Conservation (phyloP, 2,888 invertebrate genomes). For the Euplexia lucipara region DNA sequence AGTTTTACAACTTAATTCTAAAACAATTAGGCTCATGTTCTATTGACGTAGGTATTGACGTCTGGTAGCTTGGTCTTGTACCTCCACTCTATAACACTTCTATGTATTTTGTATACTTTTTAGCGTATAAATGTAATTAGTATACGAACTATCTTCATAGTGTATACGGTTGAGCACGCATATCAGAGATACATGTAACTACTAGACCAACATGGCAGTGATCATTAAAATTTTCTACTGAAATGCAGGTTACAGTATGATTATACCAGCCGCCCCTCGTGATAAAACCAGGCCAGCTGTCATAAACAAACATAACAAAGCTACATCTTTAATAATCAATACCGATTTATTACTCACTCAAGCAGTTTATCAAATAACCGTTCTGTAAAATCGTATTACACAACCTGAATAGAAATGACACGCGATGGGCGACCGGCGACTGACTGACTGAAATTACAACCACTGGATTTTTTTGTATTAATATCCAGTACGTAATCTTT, state of each 20-base stretch:
- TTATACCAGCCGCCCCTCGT: not conserved
- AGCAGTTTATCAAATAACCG: conserved; percentile 53
- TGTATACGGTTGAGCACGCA: too few relatives aligned
- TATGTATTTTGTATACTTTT: too few relatives aligned
- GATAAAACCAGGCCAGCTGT: conserved; percentile 13
- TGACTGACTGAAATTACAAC: conserved; percentile 49
- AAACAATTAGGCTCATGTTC: too few relatives aligned
- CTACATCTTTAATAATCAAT: conserved; percentile 36
- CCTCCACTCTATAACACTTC: too few relatives aligned
- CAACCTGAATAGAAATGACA: conserved; percentile 81
- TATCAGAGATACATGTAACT: too few relatives aligned
- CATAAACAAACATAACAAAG: conserved; percentile 14
- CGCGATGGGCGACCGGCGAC: conserved; percentile 69
- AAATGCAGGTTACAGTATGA: conserved; percentile 3
- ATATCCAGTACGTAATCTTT: conserved; percentile 55
- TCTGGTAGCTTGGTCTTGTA: too few relatives aligned
- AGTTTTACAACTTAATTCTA: too few relatives aligned
- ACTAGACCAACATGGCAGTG: too few relatives aligned
- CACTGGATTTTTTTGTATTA: conserved; percentile 56
- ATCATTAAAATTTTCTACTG: conserved; percentile 9
- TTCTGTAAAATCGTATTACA: conserved; percentile 69
- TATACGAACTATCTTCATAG: too few relatives aligned
- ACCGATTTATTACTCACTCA: conserved; percentile 37
- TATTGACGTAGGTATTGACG: too few relatives aligned
- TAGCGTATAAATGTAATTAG: too few relatives aligned